Percentiles rank a stretch among this genome's conserved stretches.
These are phyloP conservation scores for Cynopterus sphinx DNA, from an alignment of 2,797 vertebrate genomes.

Conservation along the genomic window DNA sequence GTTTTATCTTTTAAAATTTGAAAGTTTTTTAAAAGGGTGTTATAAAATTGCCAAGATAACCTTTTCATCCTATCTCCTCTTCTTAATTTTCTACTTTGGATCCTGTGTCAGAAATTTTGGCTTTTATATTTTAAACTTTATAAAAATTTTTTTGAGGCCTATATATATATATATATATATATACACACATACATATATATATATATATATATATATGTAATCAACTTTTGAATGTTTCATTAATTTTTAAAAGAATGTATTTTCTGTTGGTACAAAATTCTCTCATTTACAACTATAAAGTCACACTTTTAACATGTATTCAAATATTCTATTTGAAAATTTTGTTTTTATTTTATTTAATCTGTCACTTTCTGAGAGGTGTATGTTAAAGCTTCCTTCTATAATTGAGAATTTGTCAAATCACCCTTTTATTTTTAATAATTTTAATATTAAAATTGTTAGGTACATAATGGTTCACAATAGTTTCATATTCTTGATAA, in stretches of 20 bases:
- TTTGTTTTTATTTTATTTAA: slow-evolving; percentile 10
- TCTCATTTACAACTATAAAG: not conserved
- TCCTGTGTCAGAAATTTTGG: not conserved
- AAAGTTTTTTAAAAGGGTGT: not conserved
- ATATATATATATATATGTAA: too few species aligned
- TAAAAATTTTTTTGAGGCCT: not conserved
- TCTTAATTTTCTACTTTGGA: not conserved
- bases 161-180: too few species aligned
- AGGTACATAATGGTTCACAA: not conserved
- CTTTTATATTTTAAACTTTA: not conserved
- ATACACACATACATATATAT: too few species aligned
- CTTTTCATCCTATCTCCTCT: not conserved
- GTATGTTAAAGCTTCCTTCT: not conserved
- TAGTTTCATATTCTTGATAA: not conserved
- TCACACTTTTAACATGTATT: not conserved
- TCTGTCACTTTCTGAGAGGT: not conserved
- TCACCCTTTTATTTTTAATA: not conserved
- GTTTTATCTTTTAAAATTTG: not conserved
- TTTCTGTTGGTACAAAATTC: not conserved
- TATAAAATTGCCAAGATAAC: not conserved
- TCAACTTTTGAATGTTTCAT: not conserved
- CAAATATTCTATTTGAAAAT: not conserved
- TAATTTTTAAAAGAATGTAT: slow-evolving; percentile 23
- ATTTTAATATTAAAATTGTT: not conserved
- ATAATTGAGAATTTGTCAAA: not conserved